A percentile compares a stretch with the other conserved stretches of the same genome.
Evolutionary conservation across 2,113 vertebrate species (phyloP).

Genomic region (Urocitellus parryii): DNA sequence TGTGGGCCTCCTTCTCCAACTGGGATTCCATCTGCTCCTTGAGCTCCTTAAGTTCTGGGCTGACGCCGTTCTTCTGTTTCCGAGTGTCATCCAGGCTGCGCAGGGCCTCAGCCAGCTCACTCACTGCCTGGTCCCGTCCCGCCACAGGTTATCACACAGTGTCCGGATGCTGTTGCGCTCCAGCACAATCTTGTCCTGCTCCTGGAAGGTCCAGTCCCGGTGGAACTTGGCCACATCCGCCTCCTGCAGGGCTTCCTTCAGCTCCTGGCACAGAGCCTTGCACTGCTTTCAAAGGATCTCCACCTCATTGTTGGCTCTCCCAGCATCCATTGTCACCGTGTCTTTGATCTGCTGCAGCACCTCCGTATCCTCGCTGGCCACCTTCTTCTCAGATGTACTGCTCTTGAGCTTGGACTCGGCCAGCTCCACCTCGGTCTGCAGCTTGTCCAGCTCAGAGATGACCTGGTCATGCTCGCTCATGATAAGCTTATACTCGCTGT

Average conservation of each 20-base stretch:
- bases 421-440: conserved; percentile 95
- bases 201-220: conserved; percentile 98
- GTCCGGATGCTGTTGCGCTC: conserved; percentile 98
- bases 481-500: conserved; percentile 96
- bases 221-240: conserved; percentile 94
- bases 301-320: conserved; percentile 96
- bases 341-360: conserved; percentile 97
- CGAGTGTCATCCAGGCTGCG: conserved; percentile 97
- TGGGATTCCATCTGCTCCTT: conserved; percentile 98
- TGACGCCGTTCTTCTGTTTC: conserved; percentile 95
- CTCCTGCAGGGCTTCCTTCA: conserved; percentile 97
- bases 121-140: conserved; percentile 90
- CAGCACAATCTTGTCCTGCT: conserved; percentile 97
- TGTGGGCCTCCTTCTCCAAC: conserved; percentile 96
- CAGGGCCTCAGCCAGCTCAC: conserved; percentile 96
- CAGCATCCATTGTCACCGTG: conserved; percentile 94
- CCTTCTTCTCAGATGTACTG: conserved; percentile 93
- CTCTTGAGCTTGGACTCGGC: conserved; percentile 96
- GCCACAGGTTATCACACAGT: conserved; percentile 94
- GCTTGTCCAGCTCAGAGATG: conserved; percentile 97
- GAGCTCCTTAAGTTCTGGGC: conserved; percentile 95
- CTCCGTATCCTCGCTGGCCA: conserved; percentile 96
- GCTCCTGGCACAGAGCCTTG: conserved; percentile 95
- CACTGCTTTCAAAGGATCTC: conserved; percentile 97
- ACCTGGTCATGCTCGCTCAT: conserved; percentile 99